Evolutionary conservation across 2,797 vertebrate species (phyloP).

Genomic region (Hyperoplus lanceolatus): DNA sequence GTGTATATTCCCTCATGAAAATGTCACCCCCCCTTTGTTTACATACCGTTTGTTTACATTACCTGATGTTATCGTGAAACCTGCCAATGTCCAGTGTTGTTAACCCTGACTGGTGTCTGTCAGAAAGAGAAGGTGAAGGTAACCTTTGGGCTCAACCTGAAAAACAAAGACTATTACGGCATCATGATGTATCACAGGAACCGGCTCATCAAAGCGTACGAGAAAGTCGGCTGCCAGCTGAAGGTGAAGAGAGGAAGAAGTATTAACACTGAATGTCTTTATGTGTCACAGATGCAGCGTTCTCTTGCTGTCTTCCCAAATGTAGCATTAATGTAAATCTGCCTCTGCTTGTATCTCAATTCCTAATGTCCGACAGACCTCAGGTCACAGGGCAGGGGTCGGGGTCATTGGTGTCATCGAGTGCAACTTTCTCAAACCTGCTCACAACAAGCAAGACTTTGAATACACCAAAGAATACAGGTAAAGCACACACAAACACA

Average conservation of each 20-base stretch:
- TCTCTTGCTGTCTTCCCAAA: not conserved
- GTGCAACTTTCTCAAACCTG: slow-evolving; percentile 89
- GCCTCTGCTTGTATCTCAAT: not conserved
- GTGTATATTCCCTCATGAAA: no score
- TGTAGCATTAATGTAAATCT: not conserved
- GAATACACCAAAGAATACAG: slow-evolving; percentile 90
- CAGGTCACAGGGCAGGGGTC: slow-evolving; percentile 81
- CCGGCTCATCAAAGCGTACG: slow-evolving; percentile 88
- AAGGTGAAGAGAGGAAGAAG: slow-evolving; percentile 73
- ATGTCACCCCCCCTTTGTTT: no score
- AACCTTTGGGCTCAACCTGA: slow-evolving; percentile 87
- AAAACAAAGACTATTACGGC: slow-evolving; percentile 85
- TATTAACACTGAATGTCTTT: not conserved
- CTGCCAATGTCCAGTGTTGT: not conserved
- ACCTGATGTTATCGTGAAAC: not conserved
- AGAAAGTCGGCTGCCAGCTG: slow-evolving; percentile 89
- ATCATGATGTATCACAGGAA: slow-evolving; percentile 92
- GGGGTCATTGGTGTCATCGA: slow-evolving; percentile 89
- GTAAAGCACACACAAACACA: slow-evolving; percentile 55
- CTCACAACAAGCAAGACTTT: slow-evolving; percentile 91
- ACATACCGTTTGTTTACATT: no score
- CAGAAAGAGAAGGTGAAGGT: slow-evolving; percentile 90
- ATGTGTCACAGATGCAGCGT: no score
- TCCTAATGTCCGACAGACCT: slow-evolving; percentile 65
- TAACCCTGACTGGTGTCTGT: slow-evolving; percentile 64